Base-by-base conservation (phyloP, 2,888 invertebrate species). In the Chydorus sphaericus region DNA sequence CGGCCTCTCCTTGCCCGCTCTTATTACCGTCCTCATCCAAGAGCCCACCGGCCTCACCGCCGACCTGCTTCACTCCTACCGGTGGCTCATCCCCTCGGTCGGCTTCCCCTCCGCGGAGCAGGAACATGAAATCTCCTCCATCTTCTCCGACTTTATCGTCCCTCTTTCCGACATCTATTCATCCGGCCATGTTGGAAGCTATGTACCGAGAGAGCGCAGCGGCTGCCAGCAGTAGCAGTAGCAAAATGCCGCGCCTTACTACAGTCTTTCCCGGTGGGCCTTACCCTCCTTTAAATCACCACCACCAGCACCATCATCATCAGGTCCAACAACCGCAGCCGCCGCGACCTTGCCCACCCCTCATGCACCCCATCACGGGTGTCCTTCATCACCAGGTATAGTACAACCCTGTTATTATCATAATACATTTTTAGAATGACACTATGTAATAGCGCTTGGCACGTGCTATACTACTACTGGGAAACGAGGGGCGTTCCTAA, bases 161-260 rank as follows among this genome's bases (percentile, higher is more conserved):
- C 26, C 56, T 49, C 49, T 44, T 23, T 10, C 44, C 44, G 58
- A 38, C 59, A 58, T 55, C 58, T 0, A 81, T 88, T 58, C 86
- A 88, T 65, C 87, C 88, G 0, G 77, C 82, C 69, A 73, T 87
- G 55, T 73, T 86, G 48, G 85, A 85, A 59, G 80, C 80, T 2
- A 79, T 85, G 74, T 85, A 83, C 65, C 75, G 81, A 48, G n/a
- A n/a, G n/a, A n/a, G n/a, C n/a, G n/a, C n/a, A n/a, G n/a, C n/a
- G n/a, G n/a, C n/a, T n/a, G n/a, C n/a, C n/a, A n/a, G n/a, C n/a
- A 75, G 77, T 4, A 48, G 36, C n/a, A 55, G 48, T 31, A 49
- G 49, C 11, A 55, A 55, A 23, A 48, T 55, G 36, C 50, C 57
- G 18, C 52, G 54, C 23, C 58, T 58, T 48, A 59, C 59, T 6